phyloP scores from a whole-genome alignment of 2,888 invertebrate species.

The Labia minor region DNA sequence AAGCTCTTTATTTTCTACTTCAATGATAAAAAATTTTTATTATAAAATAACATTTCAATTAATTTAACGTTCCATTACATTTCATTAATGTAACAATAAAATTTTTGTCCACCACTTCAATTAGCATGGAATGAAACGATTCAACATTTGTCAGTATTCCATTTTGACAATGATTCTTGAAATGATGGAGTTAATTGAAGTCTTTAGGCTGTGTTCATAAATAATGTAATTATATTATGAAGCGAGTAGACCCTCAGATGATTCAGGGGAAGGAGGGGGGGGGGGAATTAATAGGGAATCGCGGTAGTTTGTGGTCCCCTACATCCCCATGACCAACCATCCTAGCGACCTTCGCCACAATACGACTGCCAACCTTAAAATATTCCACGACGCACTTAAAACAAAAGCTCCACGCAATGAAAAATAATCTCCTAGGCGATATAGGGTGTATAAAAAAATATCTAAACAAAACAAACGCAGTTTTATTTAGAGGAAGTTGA shows the following conservation, averaged over 20 bases:
- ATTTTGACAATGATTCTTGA: conserved; percentile 5
- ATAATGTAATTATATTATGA: not conserved
- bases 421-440: conserved; percentile 5
- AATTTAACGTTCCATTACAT: not conserved
- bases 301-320: conserved; percentile 1
- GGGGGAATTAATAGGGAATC: not conserved
- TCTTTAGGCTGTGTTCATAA: conserved; percentile 7
- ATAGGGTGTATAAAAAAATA: conserved; percentile 1
- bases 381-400: not conserved
- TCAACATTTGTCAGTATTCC: not conserved
- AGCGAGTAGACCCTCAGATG: not conserved
- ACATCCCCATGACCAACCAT: not conserved
- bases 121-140: not conserved
- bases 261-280: too few relatives aligned
- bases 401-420: conserved; percentile 4
- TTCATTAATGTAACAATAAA: conserved; percentile 1
- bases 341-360: not conserved
- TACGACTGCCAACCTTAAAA: conserved; percentile 2
- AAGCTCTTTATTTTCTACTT: too few relatives aligned
- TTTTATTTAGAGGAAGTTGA: not conserved
- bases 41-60: too few relatives aligned
- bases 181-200: conserved; percentile 7
- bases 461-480: conserved; percentile 13
- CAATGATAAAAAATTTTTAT: too few relatives aligned
- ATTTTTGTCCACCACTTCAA: not conserved